These are phyloP conservation scores for Sphecodes monilicornis DNA, from an alignment of 2,888 invertebrate genomes.

Conservation along the genomic window DNA sequence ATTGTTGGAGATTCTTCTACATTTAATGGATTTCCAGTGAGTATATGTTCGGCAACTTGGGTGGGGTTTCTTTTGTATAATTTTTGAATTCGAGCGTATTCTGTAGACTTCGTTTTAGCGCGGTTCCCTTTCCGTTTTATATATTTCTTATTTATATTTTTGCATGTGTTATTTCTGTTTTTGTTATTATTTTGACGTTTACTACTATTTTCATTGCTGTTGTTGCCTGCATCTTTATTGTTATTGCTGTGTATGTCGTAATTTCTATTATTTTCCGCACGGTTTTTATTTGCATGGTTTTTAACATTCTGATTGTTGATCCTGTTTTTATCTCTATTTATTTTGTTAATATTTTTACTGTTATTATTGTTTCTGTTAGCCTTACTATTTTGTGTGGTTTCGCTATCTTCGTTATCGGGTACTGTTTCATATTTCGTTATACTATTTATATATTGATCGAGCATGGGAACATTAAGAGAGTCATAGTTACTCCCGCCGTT, in stretches of 20 bases:
- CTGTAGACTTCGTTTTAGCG: background rate
- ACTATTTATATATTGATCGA: background rate
- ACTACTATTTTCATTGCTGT: background rate
- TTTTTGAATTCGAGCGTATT: background rate
- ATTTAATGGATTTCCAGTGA: background rate
- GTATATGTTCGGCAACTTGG: constrained; percentile 5
- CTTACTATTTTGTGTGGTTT: background rate
- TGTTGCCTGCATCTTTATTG: background rate
- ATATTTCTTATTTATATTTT: background rate
- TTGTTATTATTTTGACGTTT: background rate
- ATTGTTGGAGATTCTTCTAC: background rate
- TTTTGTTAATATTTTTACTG: background rate
- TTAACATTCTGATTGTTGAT: no score
- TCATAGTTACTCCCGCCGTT: no score
- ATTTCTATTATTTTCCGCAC: background rate
- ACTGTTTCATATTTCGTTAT: no score
- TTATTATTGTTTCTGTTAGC: background rate
- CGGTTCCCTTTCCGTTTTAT: background rate
- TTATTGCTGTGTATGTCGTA: background rate
- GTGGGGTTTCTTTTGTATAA: background rate
- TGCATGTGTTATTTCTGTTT: background rate
- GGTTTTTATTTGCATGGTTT: no score
- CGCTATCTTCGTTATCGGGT: background rate
- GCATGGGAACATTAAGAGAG: no score
- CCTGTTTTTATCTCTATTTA: no score